phyloP scores from a whole-genome alignment of 2,113 vertebrate species.

The Eulacestoma nigropectus region DNA sequence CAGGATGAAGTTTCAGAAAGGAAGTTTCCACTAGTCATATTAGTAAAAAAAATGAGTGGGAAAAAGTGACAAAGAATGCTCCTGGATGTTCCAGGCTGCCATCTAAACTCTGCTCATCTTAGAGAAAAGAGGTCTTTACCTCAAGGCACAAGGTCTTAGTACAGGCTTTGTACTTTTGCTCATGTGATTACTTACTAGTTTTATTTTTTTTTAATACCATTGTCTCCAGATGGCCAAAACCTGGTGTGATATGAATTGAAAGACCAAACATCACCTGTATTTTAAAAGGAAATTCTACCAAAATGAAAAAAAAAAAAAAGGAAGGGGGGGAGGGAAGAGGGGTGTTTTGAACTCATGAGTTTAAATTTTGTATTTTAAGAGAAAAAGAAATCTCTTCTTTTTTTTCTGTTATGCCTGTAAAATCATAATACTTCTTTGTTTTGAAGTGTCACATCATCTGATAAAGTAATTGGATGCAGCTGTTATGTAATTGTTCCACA shows the following conservation, averaged over 20 bases:
- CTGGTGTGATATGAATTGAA: background rate
- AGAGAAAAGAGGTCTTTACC: background rate
- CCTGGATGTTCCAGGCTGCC: background rate
- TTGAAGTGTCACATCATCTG: background rate
- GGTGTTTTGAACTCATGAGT: background rate
- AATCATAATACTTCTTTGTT: background rate
- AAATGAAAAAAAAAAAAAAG: no score
- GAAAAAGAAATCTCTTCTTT: background rate
- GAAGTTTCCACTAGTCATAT: background rate
- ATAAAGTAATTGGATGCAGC: background rate
- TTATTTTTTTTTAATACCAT: background rate
- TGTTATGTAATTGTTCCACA: background rate
- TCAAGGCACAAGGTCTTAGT: background rate
- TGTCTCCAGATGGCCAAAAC: background rate
- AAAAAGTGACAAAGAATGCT: background rate
- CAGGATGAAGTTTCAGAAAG: background rate
- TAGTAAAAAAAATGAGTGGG: background rate
- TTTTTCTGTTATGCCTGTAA: background rate
- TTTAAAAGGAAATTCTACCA: background rate
- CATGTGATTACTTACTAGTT: background rate
- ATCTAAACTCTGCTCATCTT: background rate
- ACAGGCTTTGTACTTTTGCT: background rate
- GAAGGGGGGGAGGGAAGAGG: fast-evolving
- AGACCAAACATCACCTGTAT: background rate
- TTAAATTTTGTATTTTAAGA: background rate